Base-by-base conservation (phyloP, 2,113 vertebrate species). In the Lethenteron camtschaticum region DNA sequence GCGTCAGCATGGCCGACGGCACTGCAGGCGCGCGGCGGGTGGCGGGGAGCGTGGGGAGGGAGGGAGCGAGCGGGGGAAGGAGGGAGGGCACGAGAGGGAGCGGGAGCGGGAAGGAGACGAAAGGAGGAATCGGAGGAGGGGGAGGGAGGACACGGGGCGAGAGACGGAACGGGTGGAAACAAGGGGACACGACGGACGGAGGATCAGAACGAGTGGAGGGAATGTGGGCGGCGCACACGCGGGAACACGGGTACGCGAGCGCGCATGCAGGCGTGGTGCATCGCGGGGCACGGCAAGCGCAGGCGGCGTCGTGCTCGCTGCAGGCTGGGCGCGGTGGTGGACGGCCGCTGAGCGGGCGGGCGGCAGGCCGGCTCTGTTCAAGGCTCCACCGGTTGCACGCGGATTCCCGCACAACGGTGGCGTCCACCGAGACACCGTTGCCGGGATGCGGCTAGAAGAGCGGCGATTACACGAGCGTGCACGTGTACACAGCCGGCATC, bases 1-100 rank as follows among this genome's bases (percentile, higher is more conserved):
- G 63, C 3, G 63, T 66, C 63, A 66, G n/a, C n/a, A n/a, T 66
- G n/a, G 63, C n/a, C 9, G 63, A 66, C n/a, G 63, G 63, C 63
- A 66, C 63, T 66, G 63, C 24, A 24, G 63, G 41, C 41, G 41
- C 41, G 41, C 41, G 41, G 41, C 6, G 41, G 41, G 41, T 41
- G 41, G 41, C 41, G 41, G 41, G 41, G 41, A 41, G 41, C 13
- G 13, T 24, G 24, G 59, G 16, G 59, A 63, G 12, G 16, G 59
- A 63, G 59, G 2, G 59, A 63, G 59, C 13, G 13, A 2, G 59
- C 13, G 59, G 16, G 59, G 16, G 59, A 8, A 13, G 16, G 59
- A 63, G 59, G 16, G 59, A 63, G 59, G 16, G 13, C 13, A 18
- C 13, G 59, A 63, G 59, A 8, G 59, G 16, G 13, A 63, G 59